Base-by-base conservation (phyloP, 1,140 invertebrate species). In the Scaptomyza hsui region DNA sequence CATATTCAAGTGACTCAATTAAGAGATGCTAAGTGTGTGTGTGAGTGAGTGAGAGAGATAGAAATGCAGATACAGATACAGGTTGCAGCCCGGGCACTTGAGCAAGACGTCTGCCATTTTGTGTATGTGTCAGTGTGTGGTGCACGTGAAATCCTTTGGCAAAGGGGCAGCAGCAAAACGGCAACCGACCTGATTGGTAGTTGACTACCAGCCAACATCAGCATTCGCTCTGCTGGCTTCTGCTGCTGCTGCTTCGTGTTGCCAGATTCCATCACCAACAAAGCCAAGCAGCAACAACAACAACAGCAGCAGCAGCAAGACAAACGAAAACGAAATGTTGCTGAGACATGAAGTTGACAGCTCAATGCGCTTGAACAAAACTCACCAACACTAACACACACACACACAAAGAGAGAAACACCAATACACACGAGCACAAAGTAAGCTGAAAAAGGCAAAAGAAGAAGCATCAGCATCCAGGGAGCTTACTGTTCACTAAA, bases 281-380 rank as follows among this genome's bases (percentile, higher is more conserved):
- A 69, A 63, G 60, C 60, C 67, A 72, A 80, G 29, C 63, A 75
- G 21, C 62, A 73, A 18, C 63, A 64, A n/a, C 53, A 64, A 4
- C 42, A 67, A 45, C 61, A 75, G 3, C 55, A 59, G 24, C 56
- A 75, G 44, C 73, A 56, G 51, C 72, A 67, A 72, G 59, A 73
- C 78, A 74, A 81, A 79, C 78, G 82, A 88, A 83, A 86, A 88
- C 78, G 78, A 86, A 86, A 86, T 78, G 79, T 71, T 78, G 83
- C 78, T 75, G 83, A 86, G 83, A 86, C 82, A 88, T 86, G 82
- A 88, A 88, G 82, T 86, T 86, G 82, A 86, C 82, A 86, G 82
- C 82, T 86, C 82, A 88, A 86, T 86, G 82, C 82, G 71, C 82
- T 78, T 75, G 78, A 86, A 86, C 82, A 88, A 88, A 89, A 88